These are phyloP conservation scores for Philopotamus ludificatus DNA, from an alignment of 1,140 invertebrate species.

Conservation along the genomic window DNA sequence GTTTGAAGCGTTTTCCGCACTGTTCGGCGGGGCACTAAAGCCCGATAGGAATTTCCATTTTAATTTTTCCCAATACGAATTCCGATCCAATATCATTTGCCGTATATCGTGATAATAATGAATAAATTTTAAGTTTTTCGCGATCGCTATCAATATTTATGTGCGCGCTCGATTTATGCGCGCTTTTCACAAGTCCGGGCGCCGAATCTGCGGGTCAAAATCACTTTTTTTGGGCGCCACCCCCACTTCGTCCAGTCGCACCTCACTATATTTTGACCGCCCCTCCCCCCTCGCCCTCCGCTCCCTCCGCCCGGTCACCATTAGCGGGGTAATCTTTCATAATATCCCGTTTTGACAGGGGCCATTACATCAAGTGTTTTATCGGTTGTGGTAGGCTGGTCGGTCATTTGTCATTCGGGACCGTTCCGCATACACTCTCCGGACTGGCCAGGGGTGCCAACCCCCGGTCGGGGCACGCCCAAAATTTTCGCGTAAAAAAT, in stretches of 20 bases:
- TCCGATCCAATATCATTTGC: too few relatives aligned
- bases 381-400: constrained; percentile 31
- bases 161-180: background rate
- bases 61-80: too few relatives aligned
- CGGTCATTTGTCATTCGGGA: constrained; percentile 28
- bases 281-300: too few relatives aligned
- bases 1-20: too few relatives aligned
- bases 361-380: constrained; percentile 37
- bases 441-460: background rate
- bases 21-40: too few relatives aligned
- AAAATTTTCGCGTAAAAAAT: background rate
- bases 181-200: background rate
- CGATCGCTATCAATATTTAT: background rate
- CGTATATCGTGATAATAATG: background rate
- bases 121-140: background rate
- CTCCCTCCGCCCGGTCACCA: constrained; percentile 15
- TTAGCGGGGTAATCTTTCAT: constrained; percentile 36
- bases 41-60: too few relatives aligned
- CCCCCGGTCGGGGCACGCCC: background rate
- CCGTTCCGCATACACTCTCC: background rate
- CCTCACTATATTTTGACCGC: too few relatives aligned
- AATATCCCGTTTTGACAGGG: constrained; percentile 35
- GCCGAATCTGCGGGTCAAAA: background rate
- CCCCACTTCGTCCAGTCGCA: too few relatives aligned
- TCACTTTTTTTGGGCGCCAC: background rate